Base-by-base conservation (phyloP, 64 coral and sea anemone genomes). In the Montipora capricornis region DNA sequence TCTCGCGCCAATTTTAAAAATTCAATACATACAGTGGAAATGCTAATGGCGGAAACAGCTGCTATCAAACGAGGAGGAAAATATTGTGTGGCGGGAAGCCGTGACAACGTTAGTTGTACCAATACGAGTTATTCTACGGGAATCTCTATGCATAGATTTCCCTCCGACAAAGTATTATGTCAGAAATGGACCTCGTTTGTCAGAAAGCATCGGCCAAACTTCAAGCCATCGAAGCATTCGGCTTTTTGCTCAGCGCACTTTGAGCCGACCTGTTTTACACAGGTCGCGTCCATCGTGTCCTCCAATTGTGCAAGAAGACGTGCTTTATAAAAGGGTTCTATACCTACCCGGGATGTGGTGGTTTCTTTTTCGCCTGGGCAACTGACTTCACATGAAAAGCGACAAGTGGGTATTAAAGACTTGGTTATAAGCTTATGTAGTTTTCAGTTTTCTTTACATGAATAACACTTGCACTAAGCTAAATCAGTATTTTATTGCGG, bases 231-330 rank as follows among this genome's bases (percentile, higher is more conserved):
- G 20, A 48, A 49, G 14, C 47, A 15, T 49, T 93, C 84, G 1
- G n/a, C 77, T 87, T 20, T 93, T 4, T 88, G 61, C 57, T 91
- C 26, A 26, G 26, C 26, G 26, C 26, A 26, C 26, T 26, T 26
- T 26, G 26, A 26, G 26, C 26, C 26, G 26, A 26, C 26, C 26
- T 26, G 26, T 26, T 26, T 26, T 1, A 26, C 26, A 26, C 26
- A 26, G 26, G 26, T 26, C 26, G 26, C 62, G 13, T 52, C 76
- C 44, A 49, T 79, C 26, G 88, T 62, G 49, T 16, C 74, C 79
- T 90, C 76, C n/a, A 60, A 69, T 49, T 60, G 88, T 22, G 68
- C 68, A 67, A 90, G 69, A 61, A 22, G 70, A 74, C 70, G 70
- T 74, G 24, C 70, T 74, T 74, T 74, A 74, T 0, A 74, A 74